These are phyloP conservation scores for Silurus meridionalis DNA, from an alignment of 2,113 vertebrate genomes.

Conservation along the genomic window DNA sequence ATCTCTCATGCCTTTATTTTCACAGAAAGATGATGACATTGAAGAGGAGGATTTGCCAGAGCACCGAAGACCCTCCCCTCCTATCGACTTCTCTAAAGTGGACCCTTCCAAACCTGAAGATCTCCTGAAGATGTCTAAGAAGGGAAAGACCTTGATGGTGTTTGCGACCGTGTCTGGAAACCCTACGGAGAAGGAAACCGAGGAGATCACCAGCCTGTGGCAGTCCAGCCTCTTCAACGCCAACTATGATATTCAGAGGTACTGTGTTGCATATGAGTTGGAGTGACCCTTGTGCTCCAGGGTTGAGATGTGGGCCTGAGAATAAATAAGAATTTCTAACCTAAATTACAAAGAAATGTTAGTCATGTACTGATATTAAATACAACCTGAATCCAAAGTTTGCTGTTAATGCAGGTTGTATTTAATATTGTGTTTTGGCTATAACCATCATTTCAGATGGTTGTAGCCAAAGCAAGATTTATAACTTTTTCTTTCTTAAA, in stretches of 20 bases:
- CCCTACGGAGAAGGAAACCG: slow-evolving; percentile 93
- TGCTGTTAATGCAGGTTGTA: background rate
- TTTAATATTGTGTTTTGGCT: background rate
- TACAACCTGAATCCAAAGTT: background rate
- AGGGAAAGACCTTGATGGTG: slow-evolving; percentile 95
- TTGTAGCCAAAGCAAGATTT: background rate
- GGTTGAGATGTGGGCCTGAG: background rate
- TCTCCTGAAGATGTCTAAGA: slow-evolving; percentile 90
- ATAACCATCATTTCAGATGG: too few species aligned
- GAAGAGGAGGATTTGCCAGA: slow-evolving; percentile 95
- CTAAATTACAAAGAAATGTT: background rate
- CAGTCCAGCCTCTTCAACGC: slow-evolving; percentile 97
- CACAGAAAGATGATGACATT: slow-evolving; percentile 92
- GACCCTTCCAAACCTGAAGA: slow-evolving; percentile 90
- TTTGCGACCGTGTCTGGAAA: slow-evolving; percentile 88
- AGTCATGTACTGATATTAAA: background rate
- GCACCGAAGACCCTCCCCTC: slow-evolving; percentile 85
- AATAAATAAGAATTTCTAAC: background rate
- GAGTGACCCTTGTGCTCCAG: background rate
- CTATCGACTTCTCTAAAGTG: slow-evolving; percentile 89
- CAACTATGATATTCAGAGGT: slow-evolving; percentile 95
- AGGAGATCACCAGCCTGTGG: slow-evolving; percentile 93
- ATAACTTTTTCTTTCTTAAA: background rate
- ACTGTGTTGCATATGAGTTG: slow-evolving; percentile 11
- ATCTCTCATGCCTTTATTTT: background rate